Evolutionary conservation across 2,797 vertebrate genomes (phyloP).

Genomic region (Pseudochirops cupreus): DNA sequence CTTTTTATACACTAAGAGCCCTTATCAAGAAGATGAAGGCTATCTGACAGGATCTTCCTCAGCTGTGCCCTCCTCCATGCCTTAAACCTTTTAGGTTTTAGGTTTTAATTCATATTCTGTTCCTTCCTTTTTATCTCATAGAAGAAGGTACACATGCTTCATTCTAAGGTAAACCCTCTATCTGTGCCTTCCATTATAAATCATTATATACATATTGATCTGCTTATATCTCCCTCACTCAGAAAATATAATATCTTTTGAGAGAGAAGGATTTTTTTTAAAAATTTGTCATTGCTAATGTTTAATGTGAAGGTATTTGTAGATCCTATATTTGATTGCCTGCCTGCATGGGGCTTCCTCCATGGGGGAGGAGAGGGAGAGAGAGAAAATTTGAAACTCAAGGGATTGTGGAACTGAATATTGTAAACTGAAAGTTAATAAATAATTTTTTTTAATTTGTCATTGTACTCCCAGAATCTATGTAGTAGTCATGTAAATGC

Average conservation of each 20-base stretch:
- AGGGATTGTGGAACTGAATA: no score
- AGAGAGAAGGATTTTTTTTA: no score
- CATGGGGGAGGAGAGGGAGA: no score
- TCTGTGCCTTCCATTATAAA: not conserved
- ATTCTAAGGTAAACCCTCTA: not conserved
- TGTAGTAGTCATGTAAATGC: not conserved
- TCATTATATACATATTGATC: not conserved
- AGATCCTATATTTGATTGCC: no score
- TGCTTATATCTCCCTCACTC: not conserved
- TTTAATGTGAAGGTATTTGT: no score
- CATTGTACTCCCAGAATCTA: not conserved
- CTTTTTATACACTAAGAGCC: not conserved
- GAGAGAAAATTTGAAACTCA: no score
- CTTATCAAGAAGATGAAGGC: not conserved
- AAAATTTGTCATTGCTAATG: no score
- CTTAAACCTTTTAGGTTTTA: not conserved
- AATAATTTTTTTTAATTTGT: not conserved
- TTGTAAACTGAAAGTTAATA: no score
- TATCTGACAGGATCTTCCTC: not conserved
- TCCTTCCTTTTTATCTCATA: not conserved
- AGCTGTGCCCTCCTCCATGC: no score
- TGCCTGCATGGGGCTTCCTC: no score
- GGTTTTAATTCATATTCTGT: not conserved
- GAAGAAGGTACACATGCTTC: not conserved
- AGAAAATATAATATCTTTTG: not conserved